These are phyloP conservation scores for Micronisus gabar DNA, from an alignment of 2,113 vertebrate species.

Conservation along the genomic window DNA sequence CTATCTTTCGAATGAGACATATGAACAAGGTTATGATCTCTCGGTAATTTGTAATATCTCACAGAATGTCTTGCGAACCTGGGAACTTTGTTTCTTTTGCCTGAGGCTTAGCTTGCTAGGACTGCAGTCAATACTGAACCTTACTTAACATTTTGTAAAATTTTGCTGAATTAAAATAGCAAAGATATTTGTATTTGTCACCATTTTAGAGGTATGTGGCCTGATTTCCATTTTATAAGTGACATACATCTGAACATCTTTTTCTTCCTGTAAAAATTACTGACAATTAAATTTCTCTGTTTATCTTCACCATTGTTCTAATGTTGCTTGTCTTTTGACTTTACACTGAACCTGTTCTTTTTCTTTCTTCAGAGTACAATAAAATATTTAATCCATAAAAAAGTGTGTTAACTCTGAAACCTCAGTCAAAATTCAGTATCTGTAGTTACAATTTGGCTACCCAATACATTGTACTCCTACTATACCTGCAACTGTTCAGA, in stretches of 20 bases:
- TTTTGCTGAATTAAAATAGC: not conserved
- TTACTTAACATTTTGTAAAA: not conserved
- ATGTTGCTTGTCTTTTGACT: not conserved
- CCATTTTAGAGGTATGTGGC: not conserved
- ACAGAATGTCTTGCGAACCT: not conserved
- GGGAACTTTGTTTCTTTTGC: not conserved
- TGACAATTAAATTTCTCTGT: not conserved
- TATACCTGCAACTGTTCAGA: not conserved
- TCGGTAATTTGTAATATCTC: not conserved
- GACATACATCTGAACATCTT: not conserved
- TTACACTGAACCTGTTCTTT: not conserved
- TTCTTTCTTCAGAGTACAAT: not conserved
- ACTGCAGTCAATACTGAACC: not conserved
- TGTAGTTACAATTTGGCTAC: not conserved
- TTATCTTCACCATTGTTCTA: not conserved
- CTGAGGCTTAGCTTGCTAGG: not conserved
- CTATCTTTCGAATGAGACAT: not conserved
- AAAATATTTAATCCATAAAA: not conserved
- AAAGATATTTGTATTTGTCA: not conserved
- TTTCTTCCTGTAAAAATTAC: not conserved
- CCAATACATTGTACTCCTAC: not conserved
- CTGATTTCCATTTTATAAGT: not conserved
- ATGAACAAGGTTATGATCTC: not conserved
- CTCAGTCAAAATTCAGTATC: not conserved
- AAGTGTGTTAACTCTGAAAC: not conserved